These are phyloP conservation scores for Acanthopleura granulata DNA, from an alignment of 2,888 invertebrate genomes.

Conservation along the genomic window DNA sequence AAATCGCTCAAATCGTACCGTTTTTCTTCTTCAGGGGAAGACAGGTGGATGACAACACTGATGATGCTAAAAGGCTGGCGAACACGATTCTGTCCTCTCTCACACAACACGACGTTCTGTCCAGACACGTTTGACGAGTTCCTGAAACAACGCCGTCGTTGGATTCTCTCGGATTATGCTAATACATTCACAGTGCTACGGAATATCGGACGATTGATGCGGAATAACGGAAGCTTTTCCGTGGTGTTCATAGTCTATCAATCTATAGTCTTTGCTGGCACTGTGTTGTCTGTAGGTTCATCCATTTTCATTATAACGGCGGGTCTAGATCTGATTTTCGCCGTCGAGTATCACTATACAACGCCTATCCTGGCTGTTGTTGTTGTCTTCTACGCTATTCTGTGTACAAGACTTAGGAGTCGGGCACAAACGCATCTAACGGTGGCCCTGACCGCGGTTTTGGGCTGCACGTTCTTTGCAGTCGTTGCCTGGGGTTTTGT, in stretches of 20 bases:
- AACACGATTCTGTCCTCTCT: constrained; percentile 30
- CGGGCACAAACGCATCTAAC: constrained; percentile 24
- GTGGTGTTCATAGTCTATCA: constrained; percentile 30
- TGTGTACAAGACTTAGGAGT: constrained; percentile 14
- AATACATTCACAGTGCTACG: constrained; percentile 30
- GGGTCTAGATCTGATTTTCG: constrained; percentile 31
- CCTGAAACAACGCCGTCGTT: constrained; percentile 29
- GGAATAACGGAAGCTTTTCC: constrained; percentile 30
- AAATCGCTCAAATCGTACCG: no score
- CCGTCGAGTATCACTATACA: constrained; percentile 16
- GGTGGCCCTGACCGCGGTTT: constrained; percentile 25
- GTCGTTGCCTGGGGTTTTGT: constrained; percentile 30
- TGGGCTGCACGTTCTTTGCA: constrained; percentile 27
- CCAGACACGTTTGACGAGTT: constrained; percentile 30
- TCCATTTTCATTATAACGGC: constrained; percentile 27
- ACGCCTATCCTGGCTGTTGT: no score
- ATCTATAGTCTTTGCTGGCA: constrained; percentile 29
- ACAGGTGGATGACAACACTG: constrained; percentile 33
- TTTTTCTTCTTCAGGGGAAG: constrained; percentile 24
- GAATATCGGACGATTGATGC: constrained; percentile 25
- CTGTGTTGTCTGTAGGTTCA: constrained; percentile 28
- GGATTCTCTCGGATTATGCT: constrained; percentile 32
- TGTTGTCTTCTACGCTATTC: no score
- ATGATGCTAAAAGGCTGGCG: constrained; percentile 35
- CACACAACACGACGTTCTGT: constrained; percentile 31